Percentiles rank a stretch among this genome's conserved stretches.
phyloP scores from a whole-genome alignment of 2,888 invertebrate species.

The Ariolimax columbianus region DNA sequence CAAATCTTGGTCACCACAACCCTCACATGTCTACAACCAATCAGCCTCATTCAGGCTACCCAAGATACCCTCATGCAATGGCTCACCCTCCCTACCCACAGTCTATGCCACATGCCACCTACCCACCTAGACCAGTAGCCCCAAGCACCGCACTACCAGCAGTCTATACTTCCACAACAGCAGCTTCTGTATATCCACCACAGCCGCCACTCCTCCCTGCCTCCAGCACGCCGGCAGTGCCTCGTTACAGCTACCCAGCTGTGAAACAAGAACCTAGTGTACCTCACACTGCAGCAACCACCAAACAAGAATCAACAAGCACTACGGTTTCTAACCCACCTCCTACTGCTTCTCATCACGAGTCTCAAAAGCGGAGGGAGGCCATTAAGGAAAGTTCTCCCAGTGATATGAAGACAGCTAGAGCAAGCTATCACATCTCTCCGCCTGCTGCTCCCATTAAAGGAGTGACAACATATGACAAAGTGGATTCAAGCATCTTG shows the following conservation, averaged over 20 bases:
- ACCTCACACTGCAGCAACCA: slow-evolving; percentile 1
- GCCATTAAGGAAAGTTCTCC: slow-evolving; percentile 10
- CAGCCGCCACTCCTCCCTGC: slow-evolving; percentile 7
- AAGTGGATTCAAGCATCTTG: slow-evolving; percentile 47
- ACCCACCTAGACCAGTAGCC: slow-evolving; percentile 3
- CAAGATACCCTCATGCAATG: slow-evolving; percentile 13
- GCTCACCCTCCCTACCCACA: slow-evolving; percentile 18
- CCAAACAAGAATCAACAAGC: neutral
- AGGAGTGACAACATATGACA: slow-evolving; percentile 49
- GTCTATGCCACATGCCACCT: neutral
- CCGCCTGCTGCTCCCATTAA: slow-evolving; percentile 37
- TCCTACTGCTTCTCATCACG: neutral
- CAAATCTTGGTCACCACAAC: neutral
- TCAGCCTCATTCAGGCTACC: slow-evolving; percentile 20
- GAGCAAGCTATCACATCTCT: slow-evolving; percentile 38
- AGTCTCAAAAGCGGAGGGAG: neutral
- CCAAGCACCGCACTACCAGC: neutral
- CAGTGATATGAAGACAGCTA: slow-evolving; percentile 4
- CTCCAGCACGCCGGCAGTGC: neutral
- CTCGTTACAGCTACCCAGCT: slow-evolving; percentile 12
- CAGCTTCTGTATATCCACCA: neutral
- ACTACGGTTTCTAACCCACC: neutral
- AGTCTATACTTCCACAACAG: slow-evolving; percentile 4
- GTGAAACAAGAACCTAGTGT: slow-evolving; percentile 11
- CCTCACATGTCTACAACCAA: neutral